A percentile compares a stretch with the other conserved stretches of the same genome.
Evolutionary conservation across 2,113 vertebrate genomes (phyloP).

Genomic region (Pseudolaguvia tuberculata): DNA sequence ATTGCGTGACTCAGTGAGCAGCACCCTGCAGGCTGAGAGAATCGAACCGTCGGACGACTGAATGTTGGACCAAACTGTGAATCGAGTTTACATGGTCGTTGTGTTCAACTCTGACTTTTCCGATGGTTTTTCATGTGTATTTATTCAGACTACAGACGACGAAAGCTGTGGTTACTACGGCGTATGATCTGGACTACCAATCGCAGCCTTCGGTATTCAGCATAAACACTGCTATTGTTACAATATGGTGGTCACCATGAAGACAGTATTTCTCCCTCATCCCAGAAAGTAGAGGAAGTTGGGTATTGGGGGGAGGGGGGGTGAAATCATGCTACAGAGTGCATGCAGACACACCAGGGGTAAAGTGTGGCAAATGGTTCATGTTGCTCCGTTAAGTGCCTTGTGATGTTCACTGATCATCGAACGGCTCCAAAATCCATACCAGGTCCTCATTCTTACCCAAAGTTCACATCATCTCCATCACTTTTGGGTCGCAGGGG

Average conservation of each 20-base stretch:
- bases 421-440: constrained; percentile 26
- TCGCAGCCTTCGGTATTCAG: neutral
- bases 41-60: constrained; percentile 68
- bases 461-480: constrained; percentile 28
- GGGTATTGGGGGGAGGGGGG: too few species aligned
- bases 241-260: neutral
- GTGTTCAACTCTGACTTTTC: neutral
- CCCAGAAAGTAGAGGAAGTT: too few species aligned
- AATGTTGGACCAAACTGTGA: constrained; percentile 79
- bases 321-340: neutral
- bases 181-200: neutral
- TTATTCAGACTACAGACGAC: constrained; percentile 2
- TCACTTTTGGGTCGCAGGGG: constrained; percentile 40
- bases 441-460: constrained; percentile 13
- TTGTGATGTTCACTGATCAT: constrained; percentile 29
- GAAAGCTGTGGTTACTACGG: neutral
- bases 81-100: constrained; percentile 52
- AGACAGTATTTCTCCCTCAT: neutral
- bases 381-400: constrained; percentile 50
- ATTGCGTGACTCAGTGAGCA: constrained; percentile 80
- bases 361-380: neutral
- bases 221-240: neutral
- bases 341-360: neutral
- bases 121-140: constrained; percentile 13
- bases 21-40: constrained; percentile 16